These are phyloP conservation scores for Aeoliscus strigatus DNA, from an alignment of 2,797 vertebrate species.

Conservation along the genomic window DNA sequence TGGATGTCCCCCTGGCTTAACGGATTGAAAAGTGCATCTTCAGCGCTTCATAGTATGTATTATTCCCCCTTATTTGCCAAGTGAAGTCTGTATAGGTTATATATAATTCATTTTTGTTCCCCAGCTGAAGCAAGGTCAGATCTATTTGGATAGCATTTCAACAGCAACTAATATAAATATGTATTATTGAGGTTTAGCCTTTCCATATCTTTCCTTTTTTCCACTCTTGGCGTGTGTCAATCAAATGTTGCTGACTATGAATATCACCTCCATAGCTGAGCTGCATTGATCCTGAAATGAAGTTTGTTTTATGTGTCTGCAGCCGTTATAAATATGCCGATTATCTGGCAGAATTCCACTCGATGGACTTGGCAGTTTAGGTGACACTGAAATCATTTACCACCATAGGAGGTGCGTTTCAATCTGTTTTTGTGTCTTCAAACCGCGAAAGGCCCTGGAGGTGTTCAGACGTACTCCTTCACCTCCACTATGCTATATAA, in stretches of 20 bases:
- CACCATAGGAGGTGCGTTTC: constrained; percentile 36
- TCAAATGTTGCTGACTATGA: constrained; percentile 27
- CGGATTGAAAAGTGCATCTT: constrained; percentile 65
- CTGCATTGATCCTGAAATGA: background rate
- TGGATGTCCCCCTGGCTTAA: constrained; percentile 61
- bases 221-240: constrained; percentile 44
- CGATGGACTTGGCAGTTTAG: background rate
- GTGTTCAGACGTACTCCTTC: background rate
- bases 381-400: constrained; percentile 49
- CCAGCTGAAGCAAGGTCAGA: constrained; percentile 55
- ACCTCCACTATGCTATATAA: too few relatives aligned
- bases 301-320: constrained; percentile 14
- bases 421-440: constrained; percentile 30
- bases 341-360: constrained; percentile 6
- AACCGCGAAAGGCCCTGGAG: constrained; percentile 10
- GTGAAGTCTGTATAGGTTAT: constrained; percentile 62
- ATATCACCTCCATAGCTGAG: constrained; percentile 4
- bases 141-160: constrained; percentile 59
- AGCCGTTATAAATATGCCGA: background rate
- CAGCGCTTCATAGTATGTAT: constrained; percentile 63
- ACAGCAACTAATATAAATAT: constrained; percentile 59
- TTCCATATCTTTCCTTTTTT: constrained; percentile 16
- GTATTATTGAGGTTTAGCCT: constrained; percentile 46
- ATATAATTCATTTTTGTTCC: constrained; percentile 70
- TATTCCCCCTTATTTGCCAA: constrained; percentile 66